Percentiles rank a stretch among this genome's conserved stretches.
Conservation (phyloP, 2,888 invertebrate species). For the Ornithoptera priamus region DNA sequence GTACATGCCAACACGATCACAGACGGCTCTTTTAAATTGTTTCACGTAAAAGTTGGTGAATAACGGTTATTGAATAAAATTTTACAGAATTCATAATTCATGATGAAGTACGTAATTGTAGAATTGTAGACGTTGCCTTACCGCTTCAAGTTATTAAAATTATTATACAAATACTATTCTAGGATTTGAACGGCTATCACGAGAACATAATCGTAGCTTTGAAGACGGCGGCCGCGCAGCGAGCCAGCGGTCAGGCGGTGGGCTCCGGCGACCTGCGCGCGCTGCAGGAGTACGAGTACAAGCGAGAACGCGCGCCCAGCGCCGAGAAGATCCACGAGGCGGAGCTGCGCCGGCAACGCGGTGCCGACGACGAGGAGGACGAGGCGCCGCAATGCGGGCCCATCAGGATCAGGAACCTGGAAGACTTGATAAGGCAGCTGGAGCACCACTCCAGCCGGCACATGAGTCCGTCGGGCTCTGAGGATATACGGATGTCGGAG, state of each 20-base stretch:
- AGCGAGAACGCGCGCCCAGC: conserved; percentile 82
- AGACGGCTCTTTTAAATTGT: too few relatives aligned
- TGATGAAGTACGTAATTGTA: too few relatives aligned
- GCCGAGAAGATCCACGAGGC: conserved; percentile 89
- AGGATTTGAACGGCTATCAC: conserved; percentile 94
- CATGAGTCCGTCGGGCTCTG: conserved; percentile 95
- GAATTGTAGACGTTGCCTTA: too few relatives aligned
- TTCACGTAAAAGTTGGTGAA: too few relatives aligned
- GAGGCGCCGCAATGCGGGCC: conserved; percentile 90
- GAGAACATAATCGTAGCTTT: conserved; percentile 95
- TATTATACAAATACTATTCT: conserved; percentile 43
- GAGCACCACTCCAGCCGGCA: conserved; percentile 92
- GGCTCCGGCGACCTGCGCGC: conserved; percentile 71
- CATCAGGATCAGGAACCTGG: conserved; percentile 92
- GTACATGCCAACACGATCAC: too few relatives aligned
- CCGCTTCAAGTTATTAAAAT: too few relatives aligned
- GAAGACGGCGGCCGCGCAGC: conserved; percentile 88
- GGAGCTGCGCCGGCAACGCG: conserved; percentile 80
- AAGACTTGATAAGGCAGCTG: conserved; percentile 93
- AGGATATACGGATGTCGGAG: conserved; percentile 93
- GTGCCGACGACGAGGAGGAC: conserved; percentile 82
- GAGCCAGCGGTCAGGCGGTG: conserved; percentile 68
- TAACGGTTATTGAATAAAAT: too few relatives aligned
- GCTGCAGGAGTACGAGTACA: conserved; percentile 76
- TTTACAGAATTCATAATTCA: too few relatives aligned